phyloP scores from a whole-genome alignment of 2,888 invertebrate species.

The Chaitophorus viminalis region DNA sequence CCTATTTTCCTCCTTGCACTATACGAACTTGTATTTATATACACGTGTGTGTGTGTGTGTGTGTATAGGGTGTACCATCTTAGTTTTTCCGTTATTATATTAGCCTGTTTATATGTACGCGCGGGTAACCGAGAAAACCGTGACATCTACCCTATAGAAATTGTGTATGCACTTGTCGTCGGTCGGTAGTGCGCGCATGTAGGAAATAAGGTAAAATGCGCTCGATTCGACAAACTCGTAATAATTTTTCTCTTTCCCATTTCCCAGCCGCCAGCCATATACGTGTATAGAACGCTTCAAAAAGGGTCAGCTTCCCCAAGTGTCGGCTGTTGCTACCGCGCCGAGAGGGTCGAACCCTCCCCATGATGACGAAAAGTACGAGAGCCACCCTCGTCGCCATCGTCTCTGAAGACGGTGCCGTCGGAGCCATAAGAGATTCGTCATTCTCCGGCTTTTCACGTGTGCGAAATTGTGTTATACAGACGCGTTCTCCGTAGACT shows the following conservation, averaged over 20 bases:
- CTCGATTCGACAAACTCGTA: background rate
- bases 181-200: background rate
- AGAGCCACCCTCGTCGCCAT: background rate
- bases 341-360: constrained; percentile 16
- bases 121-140: no score
- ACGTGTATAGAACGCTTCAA: background rate
- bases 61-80: no score
- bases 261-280: background rate
- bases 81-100: no score
- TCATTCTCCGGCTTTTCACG: background rate
- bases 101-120: no score
- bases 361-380: background rate
- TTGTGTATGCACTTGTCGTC: no score
- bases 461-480: background rate
- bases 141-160: no score
- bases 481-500: background rate
- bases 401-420: background rate
- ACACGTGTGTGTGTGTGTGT: no score
- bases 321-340: background rate
- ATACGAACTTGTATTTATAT: no score
- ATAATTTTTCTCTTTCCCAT: background rate
- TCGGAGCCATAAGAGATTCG: background rate
- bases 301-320: background rate
- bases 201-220: background rate
- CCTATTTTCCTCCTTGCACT: no score